Conservation (phyloP, 2,797 vertebrate genomes). For the Sebastes alutus region DNA sequence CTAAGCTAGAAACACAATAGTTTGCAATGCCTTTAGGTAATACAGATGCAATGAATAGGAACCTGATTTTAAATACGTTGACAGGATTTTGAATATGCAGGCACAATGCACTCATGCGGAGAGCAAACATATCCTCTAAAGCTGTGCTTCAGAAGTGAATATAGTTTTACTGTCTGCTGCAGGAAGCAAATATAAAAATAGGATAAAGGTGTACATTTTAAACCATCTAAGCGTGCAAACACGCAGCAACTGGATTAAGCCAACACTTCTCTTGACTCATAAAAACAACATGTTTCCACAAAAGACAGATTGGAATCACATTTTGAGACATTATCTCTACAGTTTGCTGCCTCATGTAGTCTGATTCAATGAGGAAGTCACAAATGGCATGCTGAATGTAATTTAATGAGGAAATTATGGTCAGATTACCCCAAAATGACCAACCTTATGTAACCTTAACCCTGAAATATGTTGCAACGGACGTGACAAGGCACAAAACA, state of each 20-base stretch:
- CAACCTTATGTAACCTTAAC: neutral
- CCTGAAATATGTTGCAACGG: neutral
- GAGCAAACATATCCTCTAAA: slow-evolving; percentile 11
- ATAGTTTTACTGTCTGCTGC: neutral
- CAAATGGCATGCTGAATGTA: neutral
- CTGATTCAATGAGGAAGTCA: neutral
- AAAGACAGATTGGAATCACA: neutral
- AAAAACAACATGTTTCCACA: neutral
- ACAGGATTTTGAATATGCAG: slow-evolving; percentile 9
- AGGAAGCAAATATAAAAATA: neutral
- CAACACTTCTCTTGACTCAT: neutral
- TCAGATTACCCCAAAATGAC: neutral
- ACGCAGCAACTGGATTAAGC: neutral
- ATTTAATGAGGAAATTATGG: neutral
- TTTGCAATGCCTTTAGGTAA: neutral
- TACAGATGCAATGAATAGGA: neutral
- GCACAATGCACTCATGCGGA: slow-evolving; percentile 5
- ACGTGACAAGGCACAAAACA: neutral
- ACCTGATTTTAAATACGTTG: slow-evolving; percentile 4
- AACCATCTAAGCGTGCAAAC: neutral
- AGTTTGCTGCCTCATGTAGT: neutral
- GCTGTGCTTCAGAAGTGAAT: neutral
- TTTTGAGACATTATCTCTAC: neutral
- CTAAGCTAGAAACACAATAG: neutral
- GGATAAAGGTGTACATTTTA: neutral